Percentiles rank a stretch among this genome's conserved stretches.
Conservation (phyloP, 2,113 vertebrate species). For the Verasper variegatus region DNA sequence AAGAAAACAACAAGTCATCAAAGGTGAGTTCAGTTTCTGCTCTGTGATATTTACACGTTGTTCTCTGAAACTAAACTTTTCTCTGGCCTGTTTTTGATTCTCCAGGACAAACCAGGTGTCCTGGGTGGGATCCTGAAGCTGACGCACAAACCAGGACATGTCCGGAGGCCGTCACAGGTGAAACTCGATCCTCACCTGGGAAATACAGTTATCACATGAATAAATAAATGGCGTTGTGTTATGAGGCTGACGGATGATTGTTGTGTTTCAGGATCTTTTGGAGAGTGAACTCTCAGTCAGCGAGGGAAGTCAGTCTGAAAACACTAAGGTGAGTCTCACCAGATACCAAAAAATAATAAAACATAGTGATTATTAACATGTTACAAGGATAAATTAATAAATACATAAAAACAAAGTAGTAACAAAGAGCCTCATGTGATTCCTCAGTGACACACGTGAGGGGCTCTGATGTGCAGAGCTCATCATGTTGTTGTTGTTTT, state of each 20-base stretch:
- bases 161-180: slow-evolving; percentile 58
- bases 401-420: neutral
- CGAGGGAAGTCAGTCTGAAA: slow-evolving; percentile 31
- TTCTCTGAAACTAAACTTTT: slow-evolving; percentile 3
- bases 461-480: neutral
- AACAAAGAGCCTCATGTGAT: neutral
- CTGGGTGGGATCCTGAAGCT: slow-evolving; percentile 39
- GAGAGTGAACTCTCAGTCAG: slow-evolving; percentile 14
- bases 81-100: neutral
- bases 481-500: slow-evolving; percentile 12
- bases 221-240: neutral
- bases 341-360: too few relatives aligned
- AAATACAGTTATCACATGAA: neutral
- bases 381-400: too few relatives aligned
- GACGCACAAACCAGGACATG: slow-evolving; percentile 50
- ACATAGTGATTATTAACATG: too few relatives aligned
- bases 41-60: neutral
- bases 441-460: neutral
- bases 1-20: slow-evolving; percentile 48
- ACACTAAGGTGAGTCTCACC: slow-evolving; percentile 51
- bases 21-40: slow-evolving; percentile 46
- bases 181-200: neutral
- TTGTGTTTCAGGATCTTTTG: slow-evolving; percentile 64
- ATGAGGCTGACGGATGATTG: neutral
- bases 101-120: slow-evolving; percentile 58